Percentiles rank a stretch among this genome's conserved stretches.
Evolutionary conservation across 1,140 invertebrate species (phyloP).

Genomic region (Manduca sexta): DNA sequence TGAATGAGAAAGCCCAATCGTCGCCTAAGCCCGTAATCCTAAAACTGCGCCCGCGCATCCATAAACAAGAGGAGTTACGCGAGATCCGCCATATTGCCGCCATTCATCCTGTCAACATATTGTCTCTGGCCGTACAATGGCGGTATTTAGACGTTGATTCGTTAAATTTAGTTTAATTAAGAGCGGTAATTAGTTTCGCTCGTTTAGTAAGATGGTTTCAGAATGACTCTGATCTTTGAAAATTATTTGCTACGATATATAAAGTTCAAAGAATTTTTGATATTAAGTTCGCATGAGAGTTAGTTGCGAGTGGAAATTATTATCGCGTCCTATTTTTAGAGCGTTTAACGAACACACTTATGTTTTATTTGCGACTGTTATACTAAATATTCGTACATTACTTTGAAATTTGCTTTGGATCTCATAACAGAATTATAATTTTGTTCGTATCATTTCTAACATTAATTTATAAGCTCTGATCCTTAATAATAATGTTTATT

Average conservation of each 20-base stretch:
- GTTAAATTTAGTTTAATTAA: conserved; percentile 57
- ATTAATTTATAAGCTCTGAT: too few species aligned
- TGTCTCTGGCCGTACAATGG: conserved; percentile 58
- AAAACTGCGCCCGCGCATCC: conserved; percentile 57
- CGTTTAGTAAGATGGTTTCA: conserved; percentile 17
- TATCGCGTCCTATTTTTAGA: too few species aligned
- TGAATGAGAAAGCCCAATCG: conserved; percentile 58
- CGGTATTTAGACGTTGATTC: conserved; percentile 56
- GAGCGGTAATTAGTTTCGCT: conserved; percentile 51
- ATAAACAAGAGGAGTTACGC: conserved; percentile 61
- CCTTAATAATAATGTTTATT: too few species aligned
- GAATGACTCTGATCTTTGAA: conserved; percentile 17
- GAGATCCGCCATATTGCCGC: conserved; percentile 56
- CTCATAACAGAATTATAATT: too few species aligned
- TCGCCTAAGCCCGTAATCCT: conserved; percentile 60
- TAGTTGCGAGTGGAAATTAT: too few species aligned
- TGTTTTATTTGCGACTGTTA: too few species aligned
- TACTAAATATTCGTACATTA: too few species aligned
- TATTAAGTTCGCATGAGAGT: conserved; percentile 11
- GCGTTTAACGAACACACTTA: neutral
- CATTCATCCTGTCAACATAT: conserved; percentile 67
- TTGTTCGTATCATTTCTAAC: too few species aligned
- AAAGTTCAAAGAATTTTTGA: conserved; percentile 21
- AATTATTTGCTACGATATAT: conserved; percentile 17
- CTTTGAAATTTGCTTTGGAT: too few species aligned